Base-by-base conservation (phyloP, 1,140 invertebrate genomes). In the Schlechtendalia chinensis region DNA sequence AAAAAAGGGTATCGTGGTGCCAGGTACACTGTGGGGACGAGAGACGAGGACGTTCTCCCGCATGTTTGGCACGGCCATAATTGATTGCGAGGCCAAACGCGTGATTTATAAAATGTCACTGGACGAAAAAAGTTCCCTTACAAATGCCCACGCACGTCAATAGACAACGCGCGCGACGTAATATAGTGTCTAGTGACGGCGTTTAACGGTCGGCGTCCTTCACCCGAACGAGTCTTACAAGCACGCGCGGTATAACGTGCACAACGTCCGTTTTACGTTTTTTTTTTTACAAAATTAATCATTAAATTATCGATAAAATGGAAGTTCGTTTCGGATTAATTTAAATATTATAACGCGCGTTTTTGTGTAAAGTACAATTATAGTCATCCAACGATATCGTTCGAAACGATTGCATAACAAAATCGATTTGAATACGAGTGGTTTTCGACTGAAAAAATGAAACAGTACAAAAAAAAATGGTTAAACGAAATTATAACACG, bases 31-130 rank as follows among this genome's bases (percentile, higher is more conserved):
- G 32, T 8, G 32, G 3, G 32, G 32, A 39, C 32, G 32, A 58
- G 10, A 45, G 27, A 71, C 67, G 24, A 72, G 19, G 32, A 56
- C 71, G 29, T 75, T 39, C 47, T 12, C 14, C 72, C 19, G 47
- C 53, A 74, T 74, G 53, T 74, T 58, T 54, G 71, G 71, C 53
- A 77, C 32, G n/a, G 29, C 50, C 14, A 58, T 77, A 77, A 59
- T 77, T 77, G 72, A 77, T 77, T 22, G 53, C 54, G 29, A 3
- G 17, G 54, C 22, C 22, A 22, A 67, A 67, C 19, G 39, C 22
- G 72, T 77, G 54, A 77, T 77, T 77, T 77, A 59, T 77, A 77
- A 77, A 77, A 50, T 59, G 29, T 77, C 72, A 14, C 32, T 0
- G 29, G 2, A 22, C 1, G 29, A 45, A 56, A 72, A 58, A 77